Base-by-base conservation (phyloP, 2,888 invertebrate genomes). In the Alsophila aescularia region DNA sequence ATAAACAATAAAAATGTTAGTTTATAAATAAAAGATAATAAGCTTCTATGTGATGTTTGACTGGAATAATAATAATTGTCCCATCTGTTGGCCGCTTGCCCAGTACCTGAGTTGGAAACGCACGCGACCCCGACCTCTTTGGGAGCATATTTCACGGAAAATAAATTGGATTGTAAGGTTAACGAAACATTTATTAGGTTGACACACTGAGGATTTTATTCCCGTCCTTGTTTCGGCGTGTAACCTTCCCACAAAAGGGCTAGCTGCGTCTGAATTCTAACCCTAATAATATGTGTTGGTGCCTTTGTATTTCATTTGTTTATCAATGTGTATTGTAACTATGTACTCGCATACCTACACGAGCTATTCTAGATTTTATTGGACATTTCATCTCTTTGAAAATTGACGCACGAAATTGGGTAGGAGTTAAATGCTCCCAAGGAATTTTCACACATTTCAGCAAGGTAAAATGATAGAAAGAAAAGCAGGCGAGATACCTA, bases 71-170 rank as follows among this genome's bases (percentile, higher is more conserved):
- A 75, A 77, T 73, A 72, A 76, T 78, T 77, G 76, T 75, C 70
- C 77, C 87, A 85, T 87, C 83, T 87, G 85, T 84, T 89, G 89
- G 89, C 87, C 58, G 58, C 53, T 60, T 77, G 89, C 89, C 89
- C 81, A 84, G 78, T 79, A 78, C 78, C 79, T 77, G 75, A 49
- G 54, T 62, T 64, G 59, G 58, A 64, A 64, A 70, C 57, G 64
- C 60, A 55, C 57, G 62, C 69, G 73, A 74, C 77, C 78, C 66
- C 73, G 73, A 71, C 70, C 73, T 71, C 71, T 70, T 77, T 49
- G 51, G 51, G 45, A 60, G 61, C 62, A 58, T 63, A 69, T 70
- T 68, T 66, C 64, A 69, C 61, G 37, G 53, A 61, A 71, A 66
- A 74, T 64, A 70, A 65, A 56, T 54, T 52, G 52, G 41, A 60